phyloP scores from a whole-genome alignment of 37 sponge, comb jelly and placozoan genomes.

The Aplysina aerophoba region DNA sequence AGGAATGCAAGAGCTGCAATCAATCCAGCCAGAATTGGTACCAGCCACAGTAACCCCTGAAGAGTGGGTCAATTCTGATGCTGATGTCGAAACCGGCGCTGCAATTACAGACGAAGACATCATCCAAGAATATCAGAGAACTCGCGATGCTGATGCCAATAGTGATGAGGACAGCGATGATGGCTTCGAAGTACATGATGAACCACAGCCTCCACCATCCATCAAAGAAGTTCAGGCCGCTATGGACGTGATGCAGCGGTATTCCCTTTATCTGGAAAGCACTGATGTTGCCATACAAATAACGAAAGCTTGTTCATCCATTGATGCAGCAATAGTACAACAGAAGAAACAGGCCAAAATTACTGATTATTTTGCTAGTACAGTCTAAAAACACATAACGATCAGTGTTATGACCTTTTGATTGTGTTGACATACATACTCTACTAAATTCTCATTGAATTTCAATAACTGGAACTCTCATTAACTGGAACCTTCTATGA shows the following conservation, averaged over 20 bases:
- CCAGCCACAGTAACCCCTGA: slow-evolving; percentile 8
- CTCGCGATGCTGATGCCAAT: neutral
- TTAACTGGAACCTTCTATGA: slow-evolving; percentile 29
- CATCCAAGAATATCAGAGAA: slow-evolving; percentile 3
- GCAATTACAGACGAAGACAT: neutral
- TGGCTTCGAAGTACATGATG: neutral
- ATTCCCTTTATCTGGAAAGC: slow-evolving; percentile 27
- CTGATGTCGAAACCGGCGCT: neutral
- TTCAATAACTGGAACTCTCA: slow-evolving; percentile 30
- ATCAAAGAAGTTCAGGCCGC: slow-evolving; percentile 10
- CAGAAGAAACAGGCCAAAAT: slow-evolving; percentile 26
- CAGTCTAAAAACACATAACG: slow-evolving; percentile 26
- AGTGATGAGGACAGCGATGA: slow-evolving; percentile 9
- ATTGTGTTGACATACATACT: slow-evolving; percentile 26
- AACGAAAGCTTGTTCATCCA: slow-evolving; percentile 28
- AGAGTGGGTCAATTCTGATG: slow-evolving; percentile 8
- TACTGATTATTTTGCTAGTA: slow-evolving; percentile 27
- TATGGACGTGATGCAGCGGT: slow-evolving; percentile 30
- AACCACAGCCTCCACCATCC: slow-evolving; percentile 5
- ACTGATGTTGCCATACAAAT: slow-evolving; percentile 29
- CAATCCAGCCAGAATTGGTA: neutral
- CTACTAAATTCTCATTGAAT: slow-evolving; percentile 29
- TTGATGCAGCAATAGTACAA: slow-evolving; percentile 34
- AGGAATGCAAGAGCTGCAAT: slow-evolving; percentile 23
- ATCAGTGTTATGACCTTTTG: slow-evolving; percentile 25